phyloP scores from a whole-genome alignment of 2,888 invertebrate genomes.

The Drosophila dives region DNA sequence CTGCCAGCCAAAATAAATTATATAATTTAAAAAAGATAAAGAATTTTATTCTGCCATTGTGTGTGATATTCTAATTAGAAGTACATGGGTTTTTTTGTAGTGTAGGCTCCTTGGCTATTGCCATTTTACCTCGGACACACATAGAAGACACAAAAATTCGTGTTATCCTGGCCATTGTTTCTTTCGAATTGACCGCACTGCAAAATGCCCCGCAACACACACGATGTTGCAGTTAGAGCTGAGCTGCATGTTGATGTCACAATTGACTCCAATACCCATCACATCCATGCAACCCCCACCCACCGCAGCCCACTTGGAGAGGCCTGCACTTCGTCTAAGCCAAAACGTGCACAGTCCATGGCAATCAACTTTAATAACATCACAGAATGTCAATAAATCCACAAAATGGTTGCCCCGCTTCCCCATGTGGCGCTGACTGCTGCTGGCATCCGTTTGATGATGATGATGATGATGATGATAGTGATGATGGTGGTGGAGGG shows the following conservation, averaged over 20 bases:
- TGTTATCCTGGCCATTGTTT: constrained; percentile 66
- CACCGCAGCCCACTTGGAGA: constrained; percentile 10
- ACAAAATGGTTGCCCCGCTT: constrained; percentile 69
- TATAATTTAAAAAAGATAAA: too few species aligned
- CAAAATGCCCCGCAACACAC: constrained; percentile 36
- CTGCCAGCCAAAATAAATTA: background rate
- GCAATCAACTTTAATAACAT: constrained; percentile 82
- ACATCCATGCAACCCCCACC: background rate
- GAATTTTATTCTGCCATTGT: background rate
- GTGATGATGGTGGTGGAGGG: constrained; percentile 41
- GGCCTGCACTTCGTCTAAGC: constrained; percentile 68
- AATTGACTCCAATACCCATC: constrained; percentile 16
- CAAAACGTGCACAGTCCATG: constrained; percentile 75
- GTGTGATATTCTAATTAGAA: background rate
- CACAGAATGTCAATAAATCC: constrained; percentile 83
- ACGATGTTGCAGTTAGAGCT: constrained; percentile 29
- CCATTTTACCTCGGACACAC: constrained; percentile 28
- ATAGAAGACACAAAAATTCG: constrained; percentile 35
- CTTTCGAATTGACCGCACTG: constrained; percentile 72
- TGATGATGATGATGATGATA: constrained; percentile 41
- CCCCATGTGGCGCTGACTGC: constrained; percentile 42
- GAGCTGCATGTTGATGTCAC: constrained; percentile 67
- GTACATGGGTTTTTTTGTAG: background rate
- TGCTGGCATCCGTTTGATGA: constrained; percentile 46
- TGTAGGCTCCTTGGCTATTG: constrained; percentile 40